Percentiles rank a stretch among this genome's conserved stretches.
Conservation (phyloP, 2,888 invertebrate species). For the Empis livida region DNA sequence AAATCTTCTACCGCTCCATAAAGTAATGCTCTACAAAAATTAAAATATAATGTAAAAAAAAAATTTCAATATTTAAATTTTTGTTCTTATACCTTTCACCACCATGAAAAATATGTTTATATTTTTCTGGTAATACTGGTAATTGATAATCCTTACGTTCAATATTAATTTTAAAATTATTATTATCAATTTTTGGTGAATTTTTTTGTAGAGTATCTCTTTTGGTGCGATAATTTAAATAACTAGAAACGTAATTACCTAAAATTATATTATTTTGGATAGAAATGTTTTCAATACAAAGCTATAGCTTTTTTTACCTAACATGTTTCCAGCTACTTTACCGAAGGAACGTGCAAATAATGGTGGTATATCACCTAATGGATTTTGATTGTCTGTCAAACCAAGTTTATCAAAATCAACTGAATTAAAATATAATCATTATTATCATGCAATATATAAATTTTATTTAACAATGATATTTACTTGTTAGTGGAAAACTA, state of each 20-base stretch:
- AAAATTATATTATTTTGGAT: no score
- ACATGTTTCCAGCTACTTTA: slow-evolving; percentile 49
- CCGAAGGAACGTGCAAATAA: slow-evolving; percentile 65
- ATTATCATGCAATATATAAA: background rate
- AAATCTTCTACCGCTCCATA: slow-evolving; percentile 70
- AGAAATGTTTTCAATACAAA: no score
- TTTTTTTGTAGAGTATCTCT: slow-evolving; percentile 31
- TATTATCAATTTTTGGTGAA: slow-evolving; percentile 1
- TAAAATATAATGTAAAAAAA: slow-evolving; percentile 19
- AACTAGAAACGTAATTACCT: slow-evolving; percentile 58
- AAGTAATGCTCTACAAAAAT: slow-evolving; percentile 46
- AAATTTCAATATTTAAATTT: slow-evolving; percentile 17
- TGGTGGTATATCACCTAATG: slow-evolving; percentile 66
- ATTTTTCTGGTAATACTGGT: slow-evolving; percentile 34
- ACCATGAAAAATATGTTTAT: slow-evolving; percentile 54
- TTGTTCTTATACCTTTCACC: slow-evolving; percentile 47
- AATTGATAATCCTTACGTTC: slow-evolving; percentile 15
- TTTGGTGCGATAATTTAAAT: slow-evolving; percentile 48
- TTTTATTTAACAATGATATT: slow-evolving; percentile 31
- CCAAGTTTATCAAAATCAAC: slow-evolving; percentile 78
- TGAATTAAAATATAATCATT: slow-evolving; percentile 30
- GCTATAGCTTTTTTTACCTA: slow-evolving; percentile 52
- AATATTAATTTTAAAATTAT: slow-evolving; percentile 7
- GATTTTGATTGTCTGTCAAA: slow-evolving; percentile 78
- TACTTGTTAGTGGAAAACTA: slow-evolving; percentile 74